Evolutionary conservation across 1,140 invertebrate species (phyloP).

Genomic region (Plectrocnemia conspersa): DNA sequence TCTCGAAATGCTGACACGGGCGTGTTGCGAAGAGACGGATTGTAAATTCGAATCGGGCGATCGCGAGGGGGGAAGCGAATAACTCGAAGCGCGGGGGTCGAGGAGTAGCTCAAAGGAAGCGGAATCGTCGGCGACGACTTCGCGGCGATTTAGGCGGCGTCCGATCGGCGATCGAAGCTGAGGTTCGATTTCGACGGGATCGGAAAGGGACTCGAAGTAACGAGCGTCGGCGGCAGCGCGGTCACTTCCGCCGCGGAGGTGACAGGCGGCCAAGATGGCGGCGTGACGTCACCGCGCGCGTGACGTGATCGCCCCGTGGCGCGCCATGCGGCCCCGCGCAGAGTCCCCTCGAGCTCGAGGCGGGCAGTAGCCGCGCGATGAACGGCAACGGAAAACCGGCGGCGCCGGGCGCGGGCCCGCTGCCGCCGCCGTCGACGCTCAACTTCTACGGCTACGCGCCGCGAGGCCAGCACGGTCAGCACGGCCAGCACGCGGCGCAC

Average conservation of each 20-base stretch:
- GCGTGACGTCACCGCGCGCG: conserved; percentile 23
- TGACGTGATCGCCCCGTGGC: conserved; percentile 2
- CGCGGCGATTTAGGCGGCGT: too few species aligned
- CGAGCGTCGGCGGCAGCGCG: neutral
- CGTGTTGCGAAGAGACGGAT: too few species aligned
- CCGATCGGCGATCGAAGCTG: too few species aligned
- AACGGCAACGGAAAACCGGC: conserved; percentile 33
- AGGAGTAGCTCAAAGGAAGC: neutral
- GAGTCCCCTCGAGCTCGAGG: neutral
- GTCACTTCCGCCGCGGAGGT: conserved; percentile 9
- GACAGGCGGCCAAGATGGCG: conserved; percentile 20
- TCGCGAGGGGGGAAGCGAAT: neutral
- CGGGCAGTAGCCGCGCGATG: conserved; percentile 21
- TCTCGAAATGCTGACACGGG: neutral
- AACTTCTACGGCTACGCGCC: conserved; percentile 11
- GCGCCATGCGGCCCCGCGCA: neutral
- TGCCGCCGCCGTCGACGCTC: conserved; percentile 23
- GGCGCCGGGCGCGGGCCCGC: conserved; percentile 19
- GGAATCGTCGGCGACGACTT: neutral
- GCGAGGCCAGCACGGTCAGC: conserved; percentile 6
- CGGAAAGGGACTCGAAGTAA: too few species aligned
- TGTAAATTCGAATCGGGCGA: neutral
- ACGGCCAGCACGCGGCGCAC: conserved; percentile 10
- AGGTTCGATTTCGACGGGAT: too few species aligned
- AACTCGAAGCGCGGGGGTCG: neutral